These are phyloP conservation scores for Pteropus alecto DNA, from an alignment of 2,113 vertebrate species.

Conservation along the genomic window DNA sequence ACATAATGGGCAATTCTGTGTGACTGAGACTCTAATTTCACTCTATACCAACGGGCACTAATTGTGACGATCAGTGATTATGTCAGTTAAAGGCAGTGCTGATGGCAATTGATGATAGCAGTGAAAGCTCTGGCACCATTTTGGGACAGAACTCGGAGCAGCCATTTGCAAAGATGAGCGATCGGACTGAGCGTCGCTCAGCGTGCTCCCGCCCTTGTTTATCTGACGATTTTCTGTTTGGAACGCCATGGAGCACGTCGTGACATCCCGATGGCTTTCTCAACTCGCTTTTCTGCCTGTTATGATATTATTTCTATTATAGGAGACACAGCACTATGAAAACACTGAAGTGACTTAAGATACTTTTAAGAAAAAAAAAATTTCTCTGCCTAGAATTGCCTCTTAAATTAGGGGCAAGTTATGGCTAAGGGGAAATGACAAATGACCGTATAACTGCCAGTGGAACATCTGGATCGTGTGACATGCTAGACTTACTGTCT, in stretches of 20 bases:
- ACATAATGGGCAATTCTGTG: slow-evolving; percentile 83
- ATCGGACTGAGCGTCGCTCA: slow-evolving; percentile 52
- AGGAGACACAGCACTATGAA: not conserved
- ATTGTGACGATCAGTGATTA: slow-evolving; percentile 83
- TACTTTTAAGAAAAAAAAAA: not conserved
- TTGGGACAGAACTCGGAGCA: slow-evolving; percentile 76
- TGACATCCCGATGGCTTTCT: not conserved
- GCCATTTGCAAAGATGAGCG: slow-evolving; percentile 71
- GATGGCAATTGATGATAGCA: slow-evolving; percentile 79
- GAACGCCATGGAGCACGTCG: not conserved
- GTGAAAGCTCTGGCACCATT: slow-evolving; percentile 76
- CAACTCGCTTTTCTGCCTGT: not conserved
- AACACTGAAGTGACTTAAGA: not conserved
- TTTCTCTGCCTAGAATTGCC: not conserved
- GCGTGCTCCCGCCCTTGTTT: not conserved
- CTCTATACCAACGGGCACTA: slow-evolving; percentile 82
- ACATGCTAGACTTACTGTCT: not conserved
- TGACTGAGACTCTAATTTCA: slow-evolving; percentile 83
- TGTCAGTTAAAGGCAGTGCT: slow-evolving; percentile 83
- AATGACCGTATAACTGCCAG: not conserved
- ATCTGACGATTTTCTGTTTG: not conserved
- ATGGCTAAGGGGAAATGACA: not conserved
- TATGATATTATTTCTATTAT: not conserved
- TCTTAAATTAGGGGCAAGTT: slow-evolving; percentile 3
- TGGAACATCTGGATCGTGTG: not conserved